Evolutionary conservation across 2,888 invertebrate species (phyloP).

Genomic region (Nebria brevicollis): DNA sequence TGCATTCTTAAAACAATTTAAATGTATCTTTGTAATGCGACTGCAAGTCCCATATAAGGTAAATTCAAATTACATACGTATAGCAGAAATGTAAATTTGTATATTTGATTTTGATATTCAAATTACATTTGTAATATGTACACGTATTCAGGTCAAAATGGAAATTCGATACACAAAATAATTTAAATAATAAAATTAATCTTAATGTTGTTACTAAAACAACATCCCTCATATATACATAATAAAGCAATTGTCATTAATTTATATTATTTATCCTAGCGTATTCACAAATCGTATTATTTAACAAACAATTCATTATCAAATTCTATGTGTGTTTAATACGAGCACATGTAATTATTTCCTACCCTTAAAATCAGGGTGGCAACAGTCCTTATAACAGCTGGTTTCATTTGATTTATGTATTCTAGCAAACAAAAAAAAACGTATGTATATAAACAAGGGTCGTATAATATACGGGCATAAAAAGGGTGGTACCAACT

Average conservation of each 20-base stretch:
- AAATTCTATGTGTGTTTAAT: neutral
- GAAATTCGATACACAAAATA: neutral
- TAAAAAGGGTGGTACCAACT: neutral
- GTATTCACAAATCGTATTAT: neutral
- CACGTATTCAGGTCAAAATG: neutral
- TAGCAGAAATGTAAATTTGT: neutral
- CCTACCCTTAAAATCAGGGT: neutral
- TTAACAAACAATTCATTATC: neutral
- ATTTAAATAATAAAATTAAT: neutral
- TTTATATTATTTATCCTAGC: neutral
- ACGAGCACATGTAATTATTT: neutral
- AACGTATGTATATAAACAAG: neutral
- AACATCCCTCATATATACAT: neutral
- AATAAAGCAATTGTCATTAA: neutral
- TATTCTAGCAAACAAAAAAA: neutral
- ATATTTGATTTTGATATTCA: constrained; percentile 1
- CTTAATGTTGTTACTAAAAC: neutral
- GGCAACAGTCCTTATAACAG: neutral
- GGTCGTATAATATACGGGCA: neutral
- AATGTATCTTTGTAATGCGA: too few species aligned
- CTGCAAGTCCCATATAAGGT: neutral
- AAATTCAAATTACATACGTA: neutral
- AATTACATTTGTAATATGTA: constrained; percentile 1
- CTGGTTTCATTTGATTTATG: neutral
- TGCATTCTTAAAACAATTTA: too few species aligned